Base-by-base conservation (phyloP, 2,888 invertebrate genomes). In the Ochropleura leucogaster region DNA sequence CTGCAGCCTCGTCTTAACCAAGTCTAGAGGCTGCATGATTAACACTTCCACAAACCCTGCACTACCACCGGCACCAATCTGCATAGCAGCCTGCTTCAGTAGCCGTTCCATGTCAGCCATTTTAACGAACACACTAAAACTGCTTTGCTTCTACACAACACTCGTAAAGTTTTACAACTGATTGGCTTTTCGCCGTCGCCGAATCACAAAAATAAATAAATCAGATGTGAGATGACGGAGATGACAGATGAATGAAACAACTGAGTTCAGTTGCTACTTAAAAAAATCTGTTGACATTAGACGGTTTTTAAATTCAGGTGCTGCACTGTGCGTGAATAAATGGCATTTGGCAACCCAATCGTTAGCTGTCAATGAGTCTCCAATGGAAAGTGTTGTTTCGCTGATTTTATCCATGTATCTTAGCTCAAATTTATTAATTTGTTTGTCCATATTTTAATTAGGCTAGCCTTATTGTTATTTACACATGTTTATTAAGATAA, bases 31-130 rank as follows among this genome's bases (percentile, higher is more conserved):
- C 95, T 99, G 99, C 99, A 99, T 99, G 69, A 99, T 98, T 92
- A 98, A 99, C 79, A 99, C 99, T 97, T 99, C 99, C 67, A 99
- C 97, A 94, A 99, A 99, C 93, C 98, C 98, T 88, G 99, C 99
- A 84, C 98, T 98, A 72, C 99, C 99, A 79, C 99, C 99, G 80
- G 99, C 98, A 66, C 97, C 98, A 88, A 98, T 97, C 96, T 98
- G 98, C 95, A 98, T 98, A 0, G 97, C 97, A 72, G 98, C 98
- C 93, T 98, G 97, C 91, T 97, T 98, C 59, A 97, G 88, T 74
- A 97, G 79, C 80, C 92, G 94, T 83, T 96, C 95, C 65, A 95
- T 80, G 64, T 96, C 96, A 83, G 93, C 84, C 96, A 96, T 96
- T 87, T 87, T 93, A 49, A 12, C 14, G 12, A 68, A 68, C 30